Base-by-base conservation (phyloP, 2,797 vertebrate species). In the Anguilla marmorata region DNA sequence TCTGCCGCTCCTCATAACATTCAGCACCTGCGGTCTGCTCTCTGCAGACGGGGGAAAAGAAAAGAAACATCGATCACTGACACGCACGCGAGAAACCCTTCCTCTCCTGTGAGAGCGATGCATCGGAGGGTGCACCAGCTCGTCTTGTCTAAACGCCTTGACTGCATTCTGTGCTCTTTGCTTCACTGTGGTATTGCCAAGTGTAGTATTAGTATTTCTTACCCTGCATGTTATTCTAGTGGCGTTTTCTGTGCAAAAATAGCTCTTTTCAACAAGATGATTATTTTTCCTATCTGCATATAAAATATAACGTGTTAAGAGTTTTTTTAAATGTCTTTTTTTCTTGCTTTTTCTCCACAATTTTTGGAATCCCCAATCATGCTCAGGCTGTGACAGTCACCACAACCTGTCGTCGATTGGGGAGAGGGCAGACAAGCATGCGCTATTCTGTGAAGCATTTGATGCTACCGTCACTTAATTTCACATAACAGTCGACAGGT, bases 21-120 rank as follows among this genome's bases (percentile, higher is more conserved):
- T 21, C 21, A 79, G 19, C 74, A 79, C 74, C 74, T 79, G 74
- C 74, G 37, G 6, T 79, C 74, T 45, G 74, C 74, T 79, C 74
- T 41, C 37, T 1, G 33, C 33, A 37, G 74, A 82, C 21, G 45
- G 79, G 41, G 14, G 4, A n/a, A 82, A 82, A 50, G 45, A 48
- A 80, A 45, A 82, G 79, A 82, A 82, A 19, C 79, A 50, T 8
- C 11, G 7, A 50, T 24, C 45, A 3, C 79, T 82, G 79, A 82
- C 79, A 82, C 79, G 79, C 79, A 82, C 41, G 45, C 45, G 9
- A 82, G 45, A 45, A 82, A 82, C 50, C 41, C 45, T 82, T 45
- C 76, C 37, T 80, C 79, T 33, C 41, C 79, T 11, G 1, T 1
- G 45, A 50, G 72, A 37, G 27, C 33, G 27, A 37, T 33, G 12